Base-by-base conservation (phyloP, 2,888 invertebrate species). In the Emmelina monodactyla region DNA sequence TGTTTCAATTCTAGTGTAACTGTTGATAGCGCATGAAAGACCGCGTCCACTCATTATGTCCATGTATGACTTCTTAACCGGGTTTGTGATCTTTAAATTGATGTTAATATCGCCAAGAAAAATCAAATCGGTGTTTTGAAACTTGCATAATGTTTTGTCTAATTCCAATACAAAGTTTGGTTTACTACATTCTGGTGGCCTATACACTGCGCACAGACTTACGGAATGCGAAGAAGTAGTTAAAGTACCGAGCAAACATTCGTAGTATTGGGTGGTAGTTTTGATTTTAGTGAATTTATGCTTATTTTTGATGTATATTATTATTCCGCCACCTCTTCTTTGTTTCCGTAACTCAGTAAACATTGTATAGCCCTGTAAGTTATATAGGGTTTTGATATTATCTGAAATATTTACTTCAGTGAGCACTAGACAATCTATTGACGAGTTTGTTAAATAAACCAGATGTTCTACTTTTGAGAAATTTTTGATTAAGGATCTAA, bases 271-370 rank as follows among this genome's bases (percentile, higher is more conserved):
- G 3, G 34, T 40, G 36, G 38, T 32, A 6, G 34, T 13, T 10
- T n/a, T 14, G 9, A 22, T 32, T n/a, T 10, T 32, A 31, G 32
- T 42, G 16, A 34, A 33, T 41, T 34, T 40, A 14, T 34, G 15
- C 2, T 25, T 30, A 32, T 29, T 31, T 25, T 25, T 25, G 3
- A 11, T 16, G 28, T 45, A 45, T 13, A 45, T 28, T 22, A 44
- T 41, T 16, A 45, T 42, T 13, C 45, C 44, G 16, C 46, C 46
- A 6, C 46, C 46, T 35, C 39, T 43, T 35, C 29, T 36, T 2
- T 39, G 31, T 6, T 2, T n/a, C n/a, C n/a, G n/a, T n/a, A n/a
- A n/a, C n/a, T n/a, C n/a, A n/a, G n/a, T n/a, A n/a, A n/a, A n/a
- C n/a, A n/a, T n/a, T n/a, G n/a, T n/a, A n/a, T n/a, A n/a, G n/a